Conservation (phyloP, 2,797 vertebrate genomes). For the Rhynchotus rufescens region DNA sequence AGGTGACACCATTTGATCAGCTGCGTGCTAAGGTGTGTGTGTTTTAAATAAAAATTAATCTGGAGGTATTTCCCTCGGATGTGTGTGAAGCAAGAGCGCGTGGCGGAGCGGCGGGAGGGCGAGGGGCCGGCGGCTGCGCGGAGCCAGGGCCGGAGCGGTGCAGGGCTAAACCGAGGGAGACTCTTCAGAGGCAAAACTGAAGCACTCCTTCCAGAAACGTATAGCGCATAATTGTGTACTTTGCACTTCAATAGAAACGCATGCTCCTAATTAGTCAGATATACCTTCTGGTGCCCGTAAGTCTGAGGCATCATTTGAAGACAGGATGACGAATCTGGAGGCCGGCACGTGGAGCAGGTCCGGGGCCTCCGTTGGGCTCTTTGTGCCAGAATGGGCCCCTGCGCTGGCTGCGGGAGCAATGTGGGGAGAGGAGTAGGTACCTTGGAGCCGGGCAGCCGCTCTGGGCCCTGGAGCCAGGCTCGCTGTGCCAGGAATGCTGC, state of each 20-base stretch:
- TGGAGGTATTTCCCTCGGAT: background rate
- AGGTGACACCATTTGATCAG: background rate
- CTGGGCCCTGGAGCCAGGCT: too few relatives aligned
- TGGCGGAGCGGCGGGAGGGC: background rate
- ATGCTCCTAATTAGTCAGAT: slow-evolving; percentile 5
- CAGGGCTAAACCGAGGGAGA: background rate
- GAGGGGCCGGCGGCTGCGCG: background rate
- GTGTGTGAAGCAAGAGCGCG: background rate
- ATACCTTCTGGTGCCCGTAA: background rate
- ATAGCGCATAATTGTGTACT: background rate
- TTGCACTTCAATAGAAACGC: background rate
- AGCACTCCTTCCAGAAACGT: background rate
- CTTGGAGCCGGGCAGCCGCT: too few relatives aligned
- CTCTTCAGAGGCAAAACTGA: background rate
- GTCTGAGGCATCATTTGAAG: background rate
- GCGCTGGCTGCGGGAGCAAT: background rate
- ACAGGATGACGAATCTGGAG: background rate
- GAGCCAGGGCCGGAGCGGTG: background rate
- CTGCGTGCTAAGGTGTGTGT: background rate
- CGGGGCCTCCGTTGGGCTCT: background rate
- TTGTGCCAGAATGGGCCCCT: too few relatives aligned
- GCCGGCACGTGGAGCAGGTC: rapidly evolving
- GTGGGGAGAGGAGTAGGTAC: too few relatives aligned
- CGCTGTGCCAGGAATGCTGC: too few relatives aligned
- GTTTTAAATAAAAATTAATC: background rate